Evolutionary conservation across 2,797 vertebrate genomes (phyloP).

Genomic region (Rhadinocentrus ornatus): DNA sequence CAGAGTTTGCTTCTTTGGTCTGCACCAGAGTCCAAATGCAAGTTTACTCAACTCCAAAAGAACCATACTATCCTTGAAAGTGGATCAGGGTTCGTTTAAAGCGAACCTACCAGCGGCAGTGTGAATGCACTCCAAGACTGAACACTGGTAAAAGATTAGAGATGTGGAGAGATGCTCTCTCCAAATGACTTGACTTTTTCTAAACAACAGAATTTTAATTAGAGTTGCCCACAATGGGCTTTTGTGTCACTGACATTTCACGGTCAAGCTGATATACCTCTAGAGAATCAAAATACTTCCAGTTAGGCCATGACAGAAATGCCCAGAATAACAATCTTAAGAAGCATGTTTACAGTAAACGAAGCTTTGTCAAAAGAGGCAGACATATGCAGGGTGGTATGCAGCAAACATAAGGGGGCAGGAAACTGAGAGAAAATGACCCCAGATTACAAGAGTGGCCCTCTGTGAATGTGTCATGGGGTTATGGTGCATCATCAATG

Average conservation of each 20-base stretch:
- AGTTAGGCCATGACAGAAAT: background rate
- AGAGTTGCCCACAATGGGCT: background rate
- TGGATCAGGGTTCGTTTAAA: background rate
- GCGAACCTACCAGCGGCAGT: too few relatives aligned
- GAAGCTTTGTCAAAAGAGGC: slow-evolving; percentile 36
- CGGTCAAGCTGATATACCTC: slow-evolving; percentile 23
- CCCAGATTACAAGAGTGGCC: slow-evolving; percentile 45
- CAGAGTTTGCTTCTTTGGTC: background rate
- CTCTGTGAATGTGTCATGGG: slow-evolving; percentile 41
- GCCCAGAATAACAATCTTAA: slow-evolving; percentile 11
- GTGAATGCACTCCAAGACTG: background rate
- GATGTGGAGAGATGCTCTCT: background rate
- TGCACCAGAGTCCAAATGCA: background rate
- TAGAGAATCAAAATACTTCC: background rate
- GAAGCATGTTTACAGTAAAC: slow-evolving; percentile 68
- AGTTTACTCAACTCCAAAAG: background rate
- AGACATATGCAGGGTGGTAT: slow-evolving; percentile 34
- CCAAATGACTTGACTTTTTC: background rate
- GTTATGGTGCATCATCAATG: slow-evolving; percentile 32
- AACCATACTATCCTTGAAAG: background rate
- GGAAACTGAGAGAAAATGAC: slow-evolving; percentile 61
- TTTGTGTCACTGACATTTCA: slow-evolving; percentile 10
- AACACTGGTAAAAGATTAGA: background rate
- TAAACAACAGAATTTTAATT: background rate
- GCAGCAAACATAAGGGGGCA: slow-evolving; percentile 28